phyloP scores from a whole-genome alignment of 2,888 invertebrate genomes.

The Brachyptera risi region DNA sequence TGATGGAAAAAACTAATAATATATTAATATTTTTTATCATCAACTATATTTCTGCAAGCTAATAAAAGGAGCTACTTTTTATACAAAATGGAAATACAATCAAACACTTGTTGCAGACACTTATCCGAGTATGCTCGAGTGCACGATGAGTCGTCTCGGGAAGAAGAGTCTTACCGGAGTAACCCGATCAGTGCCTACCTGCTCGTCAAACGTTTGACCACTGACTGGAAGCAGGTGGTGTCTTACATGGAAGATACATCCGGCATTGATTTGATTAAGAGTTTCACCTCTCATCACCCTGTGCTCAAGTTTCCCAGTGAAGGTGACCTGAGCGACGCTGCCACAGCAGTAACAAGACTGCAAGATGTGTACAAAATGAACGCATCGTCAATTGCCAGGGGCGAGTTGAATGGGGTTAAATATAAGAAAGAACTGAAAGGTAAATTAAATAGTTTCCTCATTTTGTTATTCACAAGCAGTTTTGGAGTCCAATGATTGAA shows the following conservation, averaged over 20 bases:
- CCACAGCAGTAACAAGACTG: conserved; percentile 86
- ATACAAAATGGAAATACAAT: too few species aligned
- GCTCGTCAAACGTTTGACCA: conserved; percentile 87
- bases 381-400: conserved; percentile 79
- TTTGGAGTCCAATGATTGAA: too few species aligned
- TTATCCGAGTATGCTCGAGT: conserved; percentile 63
- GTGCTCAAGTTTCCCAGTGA: conserved; percentile 83
- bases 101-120: too few species aligned
- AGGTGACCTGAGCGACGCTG: conserved; percentile 94
- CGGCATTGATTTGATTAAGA: conserved; percentile 67
- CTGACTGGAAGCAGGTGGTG: conserved; percentile 85
- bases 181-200: conserved; percentile 96
- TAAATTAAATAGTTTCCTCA: too few species aligned
- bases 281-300: conserved; percentile 67
- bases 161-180: conserved; percentile 75
- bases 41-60: too few species aligned
- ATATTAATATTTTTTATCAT: too few species aligned
- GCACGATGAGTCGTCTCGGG: conserved; percentile 71
- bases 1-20: too few species aligned
- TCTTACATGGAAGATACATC: conserved; percentile 67
- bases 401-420: conserved; percentile 80
- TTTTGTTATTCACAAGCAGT: too few species aligned
- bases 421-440: conserved; percentile 55
- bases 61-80: too few species aligned
- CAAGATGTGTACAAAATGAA: conserved; percentile 77